phyloP scores from a whole-genome alignment of 2,113 vertebrate species.

The Chionomys nivalis region DNA sequence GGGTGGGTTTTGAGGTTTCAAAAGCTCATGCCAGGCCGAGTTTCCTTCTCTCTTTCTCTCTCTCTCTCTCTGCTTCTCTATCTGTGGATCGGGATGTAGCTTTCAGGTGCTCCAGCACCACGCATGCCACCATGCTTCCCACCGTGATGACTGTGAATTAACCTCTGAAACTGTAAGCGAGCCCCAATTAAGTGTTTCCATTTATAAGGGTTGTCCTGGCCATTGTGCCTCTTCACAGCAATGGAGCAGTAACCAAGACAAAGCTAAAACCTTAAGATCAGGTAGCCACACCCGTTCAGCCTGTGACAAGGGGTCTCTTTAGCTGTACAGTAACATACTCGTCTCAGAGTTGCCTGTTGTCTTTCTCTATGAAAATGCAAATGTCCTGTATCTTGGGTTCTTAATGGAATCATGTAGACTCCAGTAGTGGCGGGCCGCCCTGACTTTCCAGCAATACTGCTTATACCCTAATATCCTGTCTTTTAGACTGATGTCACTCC shows the following conservation, averaged over 20 bases:
- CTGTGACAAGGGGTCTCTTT: neutral
- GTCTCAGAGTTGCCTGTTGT: neutral
- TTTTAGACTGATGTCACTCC: neutral
- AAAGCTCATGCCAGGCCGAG: neutral
- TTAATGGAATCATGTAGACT: neutral
- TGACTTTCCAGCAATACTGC: no score
- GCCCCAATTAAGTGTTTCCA: neutral
- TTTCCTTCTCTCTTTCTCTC: no score
- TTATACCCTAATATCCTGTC: neutral
- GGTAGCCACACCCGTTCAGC: neutral
- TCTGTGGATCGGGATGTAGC: neutral
- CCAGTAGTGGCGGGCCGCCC: neutral
- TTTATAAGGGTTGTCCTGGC: neutral
- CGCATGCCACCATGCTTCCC: neutral
- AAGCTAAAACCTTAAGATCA: neutral
- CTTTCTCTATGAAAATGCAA: neutral
- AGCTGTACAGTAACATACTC: neutral
- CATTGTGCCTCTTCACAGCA: neutral
- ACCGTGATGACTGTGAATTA: neutral
- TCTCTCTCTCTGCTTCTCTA: neutral
- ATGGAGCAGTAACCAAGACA: neutral
- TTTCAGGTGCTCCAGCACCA: neutral
- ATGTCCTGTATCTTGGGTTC: neutral
- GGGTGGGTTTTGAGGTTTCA: neutral
- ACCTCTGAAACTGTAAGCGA: neutral